phyloP scores from a whole-genome alignment of 2,888 invertebrate genomes.

The Pollenia amentaria region DNA sequence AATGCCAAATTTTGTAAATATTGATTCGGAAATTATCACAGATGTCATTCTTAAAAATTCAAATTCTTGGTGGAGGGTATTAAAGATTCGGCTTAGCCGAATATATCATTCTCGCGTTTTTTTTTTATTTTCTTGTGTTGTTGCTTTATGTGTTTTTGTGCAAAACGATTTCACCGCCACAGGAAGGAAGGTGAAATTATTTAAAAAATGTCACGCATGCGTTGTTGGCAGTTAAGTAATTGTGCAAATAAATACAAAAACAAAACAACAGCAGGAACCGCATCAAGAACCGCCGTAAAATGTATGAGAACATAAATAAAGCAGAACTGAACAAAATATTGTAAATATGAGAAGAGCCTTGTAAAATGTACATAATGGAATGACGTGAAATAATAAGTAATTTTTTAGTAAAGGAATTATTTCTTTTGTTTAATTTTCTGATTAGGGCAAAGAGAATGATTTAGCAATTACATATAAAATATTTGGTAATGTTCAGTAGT shows the following conservation, averaged over 20 bases:
- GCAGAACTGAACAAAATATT: neutral
- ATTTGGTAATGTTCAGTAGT: neutral
- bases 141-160: slow-evolving; percentile 25
- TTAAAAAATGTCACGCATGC: slow-evolving; percentile 81
- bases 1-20: no score
- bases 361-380: neutral
- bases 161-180: slow-evolving; percentile 72
- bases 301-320: slow-evolving; percentile 56
- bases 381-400: neutral
- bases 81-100: neutral
- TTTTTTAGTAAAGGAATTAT: neutral
- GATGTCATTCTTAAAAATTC: no score
- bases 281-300: neutral
- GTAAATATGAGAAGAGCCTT: neutral
- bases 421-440: neutral
- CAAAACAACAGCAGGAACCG: slow-evolving; percentile 31
- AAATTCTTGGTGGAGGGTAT: neutral
- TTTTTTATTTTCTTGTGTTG: neutral
- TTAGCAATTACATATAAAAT: neutral
- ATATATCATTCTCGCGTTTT: neutral
- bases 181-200: slow-evolving; percentile 77
- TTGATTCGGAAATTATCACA: no score
- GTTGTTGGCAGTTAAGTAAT: slow-evolving; percentile 75
- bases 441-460: neutral
- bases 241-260: slow-evolving; percentile 71